These are phyloP conservation scores for Cheilosia vulpina DNA, from an alignment of 2,888 invertebrate genomes.

Conservation along the genomic window DNA sequence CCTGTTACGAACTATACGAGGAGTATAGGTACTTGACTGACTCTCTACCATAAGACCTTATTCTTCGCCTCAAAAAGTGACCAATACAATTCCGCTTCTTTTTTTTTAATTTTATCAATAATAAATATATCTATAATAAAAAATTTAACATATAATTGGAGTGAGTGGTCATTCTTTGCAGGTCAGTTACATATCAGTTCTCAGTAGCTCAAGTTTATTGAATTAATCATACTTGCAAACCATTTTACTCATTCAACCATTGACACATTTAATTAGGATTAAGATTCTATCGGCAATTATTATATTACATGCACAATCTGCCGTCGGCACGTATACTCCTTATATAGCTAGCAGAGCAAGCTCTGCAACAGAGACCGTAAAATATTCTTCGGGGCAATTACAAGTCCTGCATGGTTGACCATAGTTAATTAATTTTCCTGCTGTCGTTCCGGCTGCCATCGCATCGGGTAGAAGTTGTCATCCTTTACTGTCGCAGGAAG, in stretches of 20 bases:
- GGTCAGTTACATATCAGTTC: neutral
- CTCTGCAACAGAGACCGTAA: conserved; percentile 58
- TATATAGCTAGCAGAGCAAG: conserved; percentile 9
- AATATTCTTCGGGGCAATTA: conserved; percentile 72
- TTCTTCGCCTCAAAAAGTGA: too few species aligned
- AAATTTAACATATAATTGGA: neutral
- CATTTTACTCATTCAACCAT: conserved; percentile 67
- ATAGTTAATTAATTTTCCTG: conserved; percentile 74
- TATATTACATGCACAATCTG: conserved; percentile 74
- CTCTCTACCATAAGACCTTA: too few species aligned
- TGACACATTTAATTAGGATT: conserved; percentile 73
- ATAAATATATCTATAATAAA: too few species aligned
- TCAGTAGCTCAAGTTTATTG: conserved; percentile 58
- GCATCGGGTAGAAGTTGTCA: conserved; percentile 50
- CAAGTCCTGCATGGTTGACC: conserved; percentile 72
- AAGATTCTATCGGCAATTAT: conserved; percentile 74
- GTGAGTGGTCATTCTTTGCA: neutral
- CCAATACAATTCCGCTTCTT: too few species aligned
- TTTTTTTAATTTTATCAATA: too few species aligned
- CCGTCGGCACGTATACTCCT: conserved; percentile 53
- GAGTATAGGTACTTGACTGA: too few species aligned
- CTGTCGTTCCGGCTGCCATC: conserved; percentile 31
- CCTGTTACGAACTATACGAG: too few species aligned
- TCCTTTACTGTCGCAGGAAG: conserved; percentile 39
- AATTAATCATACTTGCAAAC: conserved; percentile 70